Evolutionary conservation across 2,113 vertebrate species (phyloP).

Genomic region (Nannobrachium achirus): DNA sequence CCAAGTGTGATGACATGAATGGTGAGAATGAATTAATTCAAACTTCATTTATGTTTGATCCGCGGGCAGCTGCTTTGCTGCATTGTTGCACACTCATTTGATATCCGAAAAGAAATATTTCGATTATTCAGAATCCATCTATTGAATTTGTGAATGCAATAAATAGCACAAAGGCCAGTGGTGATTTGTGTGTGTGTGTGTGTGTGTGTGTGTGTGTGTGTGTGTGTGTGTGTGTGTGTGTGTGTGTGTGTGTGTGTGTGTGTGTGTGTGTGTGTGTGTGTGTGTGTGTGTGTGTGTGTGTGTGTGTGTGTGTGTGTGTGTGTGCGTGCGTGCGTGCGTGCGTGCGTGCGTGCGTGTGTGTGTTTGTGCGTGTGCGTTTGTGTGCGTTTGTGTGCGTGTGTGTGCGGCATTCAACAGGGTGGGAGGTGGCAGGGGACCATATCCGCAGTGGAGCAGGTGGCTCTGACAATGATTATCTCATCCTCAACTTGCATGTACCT

Average conservation of each 20-base stretch:
- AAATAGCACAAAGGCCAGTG: neutral
- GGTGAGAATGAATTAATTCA: slow-evolving; percentile 81
- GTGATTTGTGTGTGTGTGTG: too few relatives aligned
- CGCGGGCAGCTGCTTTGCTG: too few relatives aligned
- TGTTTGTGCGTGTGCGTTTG: too few relatives aligned
- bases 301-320: neutral
- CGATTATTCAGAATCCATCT: too few relatives aligned
- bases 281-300: neutral
- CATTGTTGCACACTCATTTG: too few relatives aligned
- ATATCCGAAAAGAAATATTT: too few relatives aligned
- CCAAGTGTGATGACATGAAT: slow-evolving; percentile 95
- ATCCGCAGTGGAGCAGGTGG: slow-evolving; percentile 91
- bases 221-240: neutral
- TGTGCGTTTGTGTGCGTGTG: neutral
- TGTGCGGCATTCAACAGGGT: slow-evolving; percentile 78
- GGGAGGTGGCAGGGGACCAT: slow-evolving; percentile 96
- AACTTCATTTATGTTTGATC: too few relatives aligned
- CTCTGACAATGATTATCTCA: slow-evolving; percentile 96
- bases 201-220: neutral
- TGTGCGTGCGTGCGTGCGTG: slow-evolving; percentile 37
- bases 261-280: too few relatives aligned
- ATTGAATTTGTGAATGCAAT: neutral
- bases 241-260: neutral
- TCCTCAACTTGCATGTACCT: slow-evolving; percentile 90
- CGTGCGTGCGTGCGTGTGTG: slow-evolving; percentile 19